Conservation (phyloP, 2,797 vertebrate genomes). For the Oceanodroma leucorhoa region DNA sequence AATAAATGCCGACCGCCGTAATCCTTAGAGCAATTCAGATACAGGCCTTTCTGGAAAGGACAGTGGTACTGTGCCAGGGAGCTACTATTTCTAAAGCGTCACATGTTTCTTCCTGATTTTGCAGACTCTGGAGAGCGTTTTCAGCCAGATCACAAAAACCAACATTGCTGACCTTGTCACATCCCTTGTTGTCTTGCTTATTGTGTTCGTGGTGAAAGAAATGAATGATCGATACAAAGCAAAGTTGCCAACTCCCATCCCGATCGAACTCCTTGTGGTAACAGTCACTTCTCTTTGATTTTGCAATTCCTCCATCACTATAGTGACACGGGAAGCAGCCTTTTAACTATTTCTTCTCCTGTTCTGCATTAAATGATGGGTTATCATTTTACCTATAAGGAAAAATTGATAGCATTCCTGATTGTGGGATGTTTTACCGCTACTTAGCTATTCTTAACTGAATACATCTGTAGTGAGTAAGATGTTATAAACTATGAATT, state of each 20-base stretch:
- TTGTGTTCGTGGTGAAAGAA: slow-evolving; percentile 90
- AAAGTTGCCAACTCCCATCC: slow-evolving; percentile 91
- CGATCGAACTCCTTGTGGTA: slow-evolving; percentile 94
- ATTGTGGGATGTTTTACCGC: neutral
- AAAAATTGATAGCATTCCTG: neutral
- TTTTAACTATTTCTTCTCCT: neutral
- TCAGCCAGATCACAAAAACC: slow-evolving; percentile 82
- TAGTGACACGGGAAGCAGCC: fast-evolving
- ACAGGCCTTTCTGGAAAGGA: neutral
- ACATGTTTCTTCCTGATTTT: neutral
- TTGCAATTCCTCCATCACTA: neutral
- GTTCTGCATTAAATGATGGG: neutral
- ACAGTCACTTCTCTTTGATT: slow-evolving; percentile 34
- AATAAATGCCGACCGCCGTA: neutral
- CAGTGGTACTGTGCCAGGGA: neutral
- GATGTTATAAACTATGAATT: neutral
- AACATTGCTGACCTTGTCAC: slow-evolving; percentile 91
- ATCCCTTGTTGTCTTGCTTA: slow-evolving; percentile 83
- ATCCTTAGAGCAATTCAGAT: neutral
- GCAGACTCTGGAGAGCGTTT: slow-evolving; percentile 85
- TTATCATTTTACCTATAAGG: neutral
- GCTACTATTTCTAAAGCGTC: neutral
- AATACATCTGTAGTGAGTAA: neutral
- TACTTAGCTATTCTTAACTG: neutral
- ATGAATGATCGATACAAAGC: slow-evolving; percentile 88